Evolutionary conservation across 2,113 vertebrate species (phyloP), one percentile per base, ranked within the genome.

Genomic region (Lophius piscatorius): DNA sequence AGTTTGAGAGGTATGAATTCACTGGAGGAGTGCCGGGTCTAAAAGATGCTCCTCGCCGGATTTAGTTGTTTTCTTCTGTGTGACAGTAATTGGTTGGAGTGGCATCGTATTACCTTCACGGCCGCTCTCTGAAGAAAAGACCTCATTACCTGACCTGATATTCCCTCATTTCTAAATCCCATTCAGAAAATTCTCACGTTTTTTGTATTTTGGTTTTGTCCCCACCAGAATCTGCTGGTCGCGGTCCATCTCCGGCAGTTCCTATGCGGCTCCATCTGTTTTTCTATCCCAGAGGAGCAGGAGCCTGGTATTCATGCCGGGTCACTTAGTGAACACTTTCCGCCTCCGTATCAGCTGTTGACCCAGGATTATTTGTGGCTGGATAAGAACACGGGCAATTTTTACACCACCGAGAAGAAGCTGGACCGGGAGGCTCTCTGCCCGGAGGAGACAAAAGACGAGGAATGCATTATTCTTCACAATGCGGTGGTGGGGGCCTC

Each of bases 401-500:
- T 93, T 39, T 91, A 90, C 63, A 91, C 88, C 9, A 88, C 84
- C 31, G 77, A 83, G 45, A 74, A 61, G 24, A 84, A 42, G 52
- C 70, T 92, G 36, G 90, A 92, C 73, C 74, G 89, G 4, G 91
- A 92, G 72, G 62, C 33, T 1, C 62, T 91, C 39, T 93, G 91
- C 63, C 86, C 88, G 0, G 7, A 73, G 55, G 76, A 81, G 63
- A 81, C 65, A 60, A 63, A 75, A 29, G 67, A 26, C 4, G 63
- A 68, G 10, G 76, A 82, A 48, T 92, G 90, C 40, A 71, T 75
- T 70, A 76, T 90, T 68, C 49, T 62, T 16, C 67, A 80, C 29
- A 72, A 75, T 46, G 88, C 83, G 7, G 18, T 92, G 0, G 84
- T 87, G 33, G 81, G 81, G 29, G 61, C 80, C 65, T 62, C 81